These are phyloP conservation scores for Macrostomum lignano DNA, from an alignment of 1,140 invertebrate species.

Conservation along the genomic window DNA sequence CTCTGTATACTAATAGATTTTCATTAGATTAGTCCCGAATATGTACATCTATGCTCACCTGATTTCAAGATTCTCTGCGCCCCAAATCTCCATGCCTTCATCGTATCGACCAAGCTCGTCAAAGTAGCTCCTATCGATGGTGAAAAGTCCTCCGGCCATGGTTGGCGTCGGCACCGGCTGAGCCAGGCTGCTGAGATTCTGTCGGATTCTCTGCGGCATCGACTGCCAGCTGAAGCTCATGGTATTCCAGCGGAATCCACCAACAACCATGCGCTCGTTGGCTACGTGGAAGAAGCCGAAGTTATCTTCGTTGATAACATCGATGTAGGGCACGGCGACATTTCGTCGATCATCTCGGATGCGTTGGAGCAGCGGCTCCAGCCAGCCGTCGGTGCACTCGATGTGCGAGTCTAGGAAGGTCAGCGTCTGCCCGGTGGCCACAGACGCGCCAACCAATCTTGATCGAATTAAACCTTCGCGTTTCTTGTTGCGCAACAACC, in stretches of 20 bases:
- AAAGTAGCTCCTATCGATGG: conserved; percentile 29
- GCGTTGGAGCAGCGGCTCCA: conserved; percentile 1
- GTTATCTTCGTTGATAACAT: conserved; percentile 82
- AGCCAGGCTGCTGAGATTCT: neutral
- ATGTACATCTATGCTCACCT: too few relatives aligned
- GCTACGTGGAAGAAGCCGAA: conserved; percentile 23
- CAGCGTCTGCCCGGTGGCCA: conserved; percentile 56
- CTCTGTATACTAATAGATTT: too few relatives aligned
- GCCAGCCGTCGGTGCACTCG: conserved; percentile 61
- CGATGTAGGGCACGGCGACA: conserved; percentile 59
- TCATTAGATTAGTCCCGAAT: too few relatives aligned
- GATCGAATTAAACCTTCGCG: conserved; percentile 48
- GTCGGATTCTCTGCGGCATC: conserved; percentile 59
- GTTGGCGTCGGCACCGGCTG: conserved; percentile 42
- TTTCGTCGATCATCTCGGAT: conserved; percentile 38
- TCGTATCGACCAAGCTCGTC: conserved; percentile 80
- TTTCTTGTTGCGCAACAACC: conserved; percentile 43
- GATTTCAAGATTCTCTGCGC: conserved; percentile 81
- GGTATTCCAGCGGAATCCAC: conserved; percentile 23
- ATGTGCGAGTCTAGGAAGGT: conserved; percentile 91
- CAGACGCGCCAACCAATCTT: conserved; percentile 49
- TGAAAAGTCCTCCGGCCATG: conserved; percentile 35
- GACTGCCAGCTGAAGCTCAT: conserved; percentile 48
- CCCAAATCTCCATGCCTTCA: conserved; percentile 94
- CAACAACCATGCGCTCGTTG: conserved; percentile 15